A percentile compares a stretch with the other conserved stretches of the same genome.
These are phyloP conservation scores for Cheilosia pagana DNA, from an alignment of 2,888 invertebrate species.

Conservation along the genomic window DNA sequence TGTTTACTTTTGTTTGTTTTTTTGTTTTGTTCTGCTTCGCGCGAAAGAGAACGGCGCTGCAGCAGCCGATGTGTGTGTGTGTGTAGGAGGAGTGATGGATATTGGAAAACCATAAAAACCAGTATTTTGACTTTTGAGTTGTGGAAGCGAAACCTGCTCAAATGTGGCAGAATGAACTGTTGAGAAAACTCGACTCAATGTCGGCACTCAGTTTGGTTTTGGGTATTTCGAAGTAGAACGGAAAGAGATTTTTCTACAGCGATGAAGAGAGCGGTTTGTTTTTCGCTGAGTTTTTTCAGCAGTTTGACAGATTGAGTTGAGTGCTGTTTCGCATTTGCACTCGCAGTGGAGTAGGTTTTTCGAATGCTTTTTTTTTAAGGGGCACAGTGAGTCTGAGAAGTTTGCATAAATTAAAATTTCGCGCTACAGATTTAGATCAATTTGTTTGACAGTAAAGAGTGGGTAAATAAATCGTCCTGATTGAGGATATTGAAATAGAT, in stretches of 20 bases:
- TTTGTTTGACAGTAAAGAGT: no score
- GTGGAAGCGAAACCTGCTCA: slow-evolving; percentile 12
- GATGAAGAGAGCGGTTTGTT: background rate
- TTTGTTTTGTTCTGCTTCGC: slow-evolving; percentile 41
- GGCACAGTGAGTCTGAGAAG: no score
- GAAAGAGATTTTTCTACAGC: background rate
- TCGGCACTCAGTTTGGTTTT: no score
- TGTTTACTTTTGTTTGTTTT: slow-evolving; percentile 12
- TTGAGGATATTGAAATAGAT: no score
- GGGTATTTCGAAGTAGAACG: background rate
- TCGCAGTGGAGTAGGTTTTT: background rate
- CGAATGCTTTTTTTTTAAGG: background rate
- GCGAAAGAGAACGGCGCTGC: slow-evolving; percentile 50
- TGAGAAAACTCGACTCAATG: no score
- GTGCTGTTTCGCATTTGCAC: no score
- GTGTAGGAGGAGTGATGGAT: slow-evolving; percentile 66
- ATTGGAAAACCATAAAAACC: slow-evolving; percentile 71
- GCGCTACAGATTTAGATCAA: no score
- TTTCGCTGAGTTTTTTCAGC: slow-evolving; percentile 3
- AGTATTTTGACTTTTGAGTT: slow-evolving; percentile 68
- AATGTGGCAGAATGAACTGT: background rate
- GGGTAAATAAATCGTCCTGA: no score
- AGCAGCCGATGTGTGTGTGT: slow-evolving; percentile 15
- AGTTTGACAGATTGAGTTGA: background rate
- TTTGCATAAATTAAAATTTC: no score